Evolutionary conservation across 2,888 invertebrate species (phyloP).

Genomic region (Epistrophe eligans): DNA sequence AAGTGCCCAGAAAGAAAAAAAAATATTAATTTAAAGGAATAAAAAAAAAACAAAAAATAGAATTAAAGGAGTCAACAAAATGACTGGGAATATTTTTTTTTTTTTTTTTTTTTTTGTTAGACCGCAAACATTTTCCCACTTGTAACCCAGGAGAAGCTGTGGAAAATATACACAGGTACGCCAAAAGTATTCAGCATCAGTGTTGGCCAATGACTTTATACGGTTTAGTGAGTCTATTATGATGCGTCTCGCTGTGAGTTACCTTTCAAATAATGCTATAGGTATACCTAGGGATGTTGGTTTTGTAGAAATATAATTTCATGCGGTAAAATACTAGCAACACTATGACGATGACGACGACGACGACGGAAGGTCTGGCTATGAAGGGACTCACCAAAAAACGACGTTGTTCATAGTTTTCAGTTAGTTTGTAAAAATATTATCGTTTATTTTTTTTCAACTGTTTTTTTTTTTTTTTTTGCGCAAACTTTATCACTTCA

Average conservation of each 20-base stretch:
- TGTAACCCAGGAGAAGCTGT: constrained; percentile 15
- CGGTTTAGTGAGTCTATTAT: constrained; percentile 27
- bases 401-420: constrained; percentile 66
- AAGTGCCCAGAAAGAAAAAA: constrained; percentile 19
- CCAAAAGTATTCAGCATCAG: constrained; percentile 46
- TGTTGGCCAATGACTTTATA: constrained; percentile 37
- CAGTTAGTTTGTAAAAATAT: constrained; percentile 23
- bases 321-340: constrained; percentile 23
- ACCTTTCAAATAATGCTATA: constrained; percentile 24
- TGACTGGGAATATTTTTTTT: constrained; percentile 35
- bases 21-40: not conserved
- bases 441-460: constrained; percentile 23
- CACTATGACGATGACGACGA: not conserved
- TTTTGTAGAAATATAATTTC: constrained; percentile 3
- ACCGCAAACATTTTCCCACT: constrained; percentile 33
- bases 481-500: constrained; percentile 38
- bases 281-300: not conserved
- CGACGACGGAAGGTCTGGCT: constrained; percentile 38
- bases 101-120: constrained; percentile 48
- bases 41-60: not conserved
- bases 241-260: constrained; percentile 25
- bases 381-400: constrained; percentile 36
- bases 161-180: constrained; percentile 33
- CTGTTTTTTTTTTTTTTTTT: not conserved
- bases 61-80: constrained; percentile 29